Evolutionary conservation across 2,888 invertebrate species (phyloP), one percentile per base, ranked within the genome.

Genomic region (Phalera bucephala): DNA sequence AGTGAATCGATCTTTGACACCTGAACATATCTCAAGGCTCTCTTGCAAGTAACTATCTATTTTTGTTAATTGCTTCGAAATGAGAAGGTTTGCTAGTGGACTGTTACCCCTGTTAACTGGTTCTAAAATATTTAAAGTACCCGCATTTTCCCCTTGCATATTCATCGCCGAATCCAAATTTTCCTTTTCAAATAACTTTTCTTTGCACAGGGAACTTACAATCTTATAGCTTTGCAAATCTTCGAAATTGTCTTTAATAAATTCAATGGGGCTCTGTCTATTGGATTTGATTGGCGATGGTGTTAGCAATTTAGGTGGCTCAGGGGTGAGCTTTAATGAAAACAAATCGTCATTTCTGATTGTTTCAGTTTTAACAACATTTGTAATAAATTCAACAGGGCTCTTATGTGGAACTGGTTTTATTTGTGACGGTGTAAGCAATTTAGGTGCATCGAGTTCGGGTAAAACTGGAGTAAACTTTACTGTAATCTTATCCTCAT

Each of bases 171-270:
- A 32, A 13, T 47, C 40, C 3, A 44, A 28, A 26, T 34, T 45
- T 31, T 69, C 55, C 19, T 52, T 54, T 42, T 74, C 72, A 25
- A 70, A 61, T 39, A 69, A 47, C 34, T 76, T 75, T 45, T 80
- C 82, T 53, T 81, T 85, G 41, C 72, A 75, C 13, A 89, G 36
- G 4, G 81, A 80, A 52, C 74, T 87, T n/a, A 89, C 88, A 36
- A 89, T 85, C 70, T 85, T 88, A 54, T 89, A 89, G 53, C 89
- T 89, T 35, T 81, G 77, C 42, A 89, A 72, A 60, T 87, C 88
- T 68, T 81, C 80, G 50, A 69, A 87, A 38, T 81, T 68, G 41
- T 88, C 73, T 52, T 72, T 80, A 27, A 87, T 62, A 21, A 73
- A 79, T 45, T 75, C 71, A 20, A 83, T 54, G 14, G 82, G 77